Conservation (phyloP, 1,140 invertebrate genomes). For the Drosophila nigrodunni region DNA sequence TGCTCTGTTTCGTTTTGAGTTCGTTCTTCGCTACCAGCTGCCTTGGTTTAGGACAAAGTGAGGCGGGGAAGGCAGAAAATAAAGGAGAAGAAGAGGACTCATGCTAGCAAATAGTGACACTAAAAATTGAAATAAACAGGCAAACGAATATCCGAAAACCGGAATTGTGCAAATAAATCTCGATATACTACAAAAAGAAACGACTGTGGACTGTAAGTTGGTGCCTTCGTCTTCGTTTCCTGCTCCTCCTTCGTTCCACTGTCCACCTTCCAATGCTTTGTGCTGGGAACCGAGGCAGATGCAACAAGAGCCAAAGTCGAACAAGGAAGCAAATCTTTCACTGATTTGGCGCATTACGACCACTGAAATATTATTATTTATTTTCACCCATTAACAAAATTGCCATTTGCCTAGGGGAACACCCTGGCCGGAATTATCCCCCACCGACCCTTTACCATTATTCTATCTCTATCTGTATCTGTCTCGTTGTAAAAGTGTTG, state of each 20-base stretch:
- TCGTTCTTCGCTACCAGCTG: slow-evolving; percentile 14
- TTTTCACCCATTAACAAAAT: slow-evolving; percentile 76
- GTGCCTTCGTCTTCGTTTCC: slow-evolving; percentile 23
- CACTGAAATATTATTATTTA: slow-evolving; percentile 78
- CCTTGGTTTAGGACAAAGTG: slow-evolving; percentile 6
- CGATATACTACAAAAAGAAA: slow-evolving; percentile 58
- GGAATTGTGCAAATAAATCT: slow-evolving; percentile 83
- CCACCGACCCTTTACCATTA: background rate
- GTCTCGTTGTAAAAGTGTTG: background rate
- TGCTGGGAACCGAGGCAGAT: slow-evolving; percentile 17
- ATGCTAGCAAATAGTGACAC: slow-evolving; percentile 68
- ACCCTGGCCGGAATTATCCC: slow-evolving; percentile 20
- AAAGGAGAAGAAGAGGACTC: slow-evolving; percentile 1
- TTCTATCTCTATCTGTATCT: slow-evolving; percentile 4
- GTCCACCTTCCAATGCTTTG: slow-evolving; percentile 17
- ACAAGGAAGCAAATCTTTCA: slow-evolving; percentile 68
- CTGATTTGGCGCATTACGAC: slow-evolving; percentile 64
- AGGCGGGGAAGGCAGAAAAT: background rate
- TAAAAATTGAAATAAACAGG: slow-evolving; percentile 74
- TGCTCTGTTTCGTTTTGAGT: slow-evolving; percentile 20
- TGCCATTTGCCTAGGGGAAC: slow-evolving; percentile 50
- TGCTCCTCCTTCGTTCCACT: slow-evolving; percentile 19
- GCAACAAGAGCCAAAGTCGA: slow-evolving; percentile 21
- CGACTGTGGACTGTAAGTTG: slow-evolving; percentile 21
- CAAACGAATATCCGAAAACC: slow-evolving; percentile 70